Percentiles rank a stretch among this genome's conserved stretches.
Evolutionary conservation across 2,888 invertebrate genomes (phyloP).

Genomic region (Diplazon laetatorius): DNA sequence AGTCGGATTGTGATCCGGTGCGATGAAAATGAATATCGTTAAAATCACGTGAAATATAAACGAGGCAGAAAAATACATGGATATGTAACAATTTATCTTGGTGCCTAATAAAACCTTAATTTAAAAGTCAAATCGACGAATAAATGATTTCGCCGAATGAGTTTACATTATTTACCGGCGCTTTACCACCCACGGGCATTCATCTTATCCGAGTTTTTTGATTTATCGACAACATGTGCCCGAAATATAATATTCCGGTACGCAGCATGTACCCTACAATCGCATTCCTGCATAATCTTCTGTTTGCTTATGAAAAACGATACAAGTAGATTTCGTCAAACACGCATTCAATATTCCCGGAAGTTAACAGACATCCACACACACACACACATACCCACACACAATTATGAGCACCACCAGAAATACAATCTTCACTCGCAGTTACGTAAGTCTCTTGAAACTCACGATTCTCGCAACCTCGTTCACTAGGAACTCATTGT

Average conservation of each 20-base stretch:
- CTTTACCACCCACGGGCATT: no score
- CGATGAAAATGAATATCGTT: slow-evolving; percentile 1
- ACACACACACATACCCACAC: no score
- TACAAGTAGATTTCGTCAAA: no score
- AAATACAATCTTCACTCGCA: no score
- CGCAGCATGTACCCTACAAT: not conserved
- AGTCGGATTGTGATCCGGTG: not conserved
- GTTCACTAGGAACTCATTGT: no score
- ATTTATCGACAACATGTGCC: slow-evolving; percentile 31
- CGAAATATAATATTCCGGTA: not conserved
- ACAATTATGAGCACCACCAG: no score
- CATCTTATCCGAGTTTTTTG: no score
- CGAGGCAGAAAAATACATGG: slow-evolving; percentile 64
- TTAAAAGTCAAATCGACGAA: slow-evolving; percentile 72
- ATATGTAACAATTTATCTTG: slow-evolving; percentile 54
- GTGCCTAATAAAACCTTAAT: slow-evolving; percentile 63
- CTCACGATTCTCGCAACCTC: no score
- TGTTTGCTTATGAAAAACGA: no score
- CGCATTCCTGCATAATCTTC: slow-evolving; percentile 38
- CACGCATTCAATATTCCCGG: no score
- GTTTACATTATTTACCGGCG: slow-evolving; percentile 28
- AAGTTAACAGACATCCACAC: no score
- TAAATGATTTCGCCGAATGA: slow-evolving; percentile 68
- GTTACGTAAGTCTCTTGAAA: no score
- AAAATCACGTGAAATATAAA: not conserved